A percentile compares a stretch with the other conserved stretches of the same genome.
These are phyloP conservation scores for Phymanthus crucifer DNA, from an alignment of 92 coral and sea anemone genomes.

Conservation along the genomic window DNA sequence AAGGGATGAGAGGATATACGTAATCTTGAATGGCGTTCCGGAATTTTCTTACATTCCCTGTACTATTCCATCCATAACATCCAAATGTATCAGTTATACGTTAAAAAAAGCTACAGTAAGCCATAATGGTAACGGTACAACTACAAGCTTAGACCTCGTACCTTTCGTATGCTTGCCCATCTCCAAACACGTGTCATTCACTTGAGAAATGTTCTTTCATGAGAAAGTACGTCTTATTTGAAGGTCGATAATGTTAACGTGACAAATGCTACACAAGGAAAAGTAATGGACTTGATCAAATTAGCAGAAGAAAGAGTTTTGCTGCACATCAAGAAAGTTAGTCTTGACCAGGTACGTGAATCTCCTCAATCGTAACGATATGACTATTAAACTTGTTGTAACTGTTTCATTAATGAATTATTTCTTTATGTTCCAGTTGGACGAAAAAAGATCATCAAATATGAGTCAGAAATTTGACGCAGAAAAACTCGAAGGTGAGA, in stretches of 20 bases:
- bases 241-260: constrained; percentile 68
- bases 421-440: background rate
- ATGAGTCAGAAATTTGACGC: constrained; percentile 17
- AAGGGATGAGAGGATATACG: too few species aligned
- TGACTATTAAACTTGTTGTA: too few species aligned
- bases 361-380: too few species aligned
- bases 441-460: background rate
- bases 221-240: background rate
- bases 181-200: too few species aligned
- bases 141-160: too few species aligned
- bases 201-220: background rate
- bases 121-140: too few species aligned
- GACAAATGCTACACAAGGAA: constrained; percentile 49
- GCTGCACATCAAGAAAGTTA: constrained; percentile 58
- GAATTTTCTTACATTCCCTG: too few species aligned
- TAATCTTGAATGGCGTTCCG: too few species aligned
- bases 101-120: too few species aligned
- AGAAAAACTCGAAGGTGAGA: constrained; percentile 61
- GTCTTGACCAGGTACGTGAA: constrained; percentile 8
- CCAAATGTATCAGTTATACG: too few species aligned
- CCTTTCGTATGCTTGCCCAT: too few species aligned
- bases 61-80: too few species aligned
- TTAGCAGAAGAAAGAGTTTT: constrained; percentile 66
- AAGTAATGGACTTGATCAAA: constrained; percentile 60
- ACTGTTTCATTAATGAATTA: background rate